Conservation (phyloP, 1,140 invertebrate species). For the fruit fly (Drosophila melanogaster) region Release_6_plus_ISO1_MT NT_033777.3:13776501-13777000, state of each 20-base stretch:
- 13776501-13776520: constrained; percentile 96
- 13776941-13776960: constrained; percentile 93
- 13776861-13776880: constrained; percentile 96
- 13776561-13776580: background rate
- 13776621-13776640: too few relatives aligned
- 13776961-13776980: constrained; percentile 87
- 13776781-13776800: constrained; percentile 91
- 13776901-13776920: constrained; percentile 96
- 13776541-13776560: constrained; percentile 94
- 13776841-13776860: constrained; percentile 94
- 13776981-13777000: constrained; percentile 19
- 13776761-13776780: background rate
- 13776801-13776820: constrained; percentile 96
- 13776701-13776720: too few relatives aligned
- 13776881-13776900: constrained; percentile 97
- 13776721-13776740: too few relatives aligned
- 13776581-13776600: background rate
- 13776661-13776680: too few relatives aligned
- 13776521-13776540: constrained; percentile 93
- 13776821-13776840: constrained; percentile 95
- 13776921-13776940: constrained; percentile 93
- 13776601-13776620: too few relatives aligned
- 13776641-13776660: too few relatives aligned
- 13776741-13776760: background rate
- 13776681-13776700: too few relatives aligned